Percentiles rank a stretch among this genome's conserved stretches.
phyloP scores from a whole-genome alignment of 2,888 invertebrate species.

The Watsonalla cultraria region DNA sequence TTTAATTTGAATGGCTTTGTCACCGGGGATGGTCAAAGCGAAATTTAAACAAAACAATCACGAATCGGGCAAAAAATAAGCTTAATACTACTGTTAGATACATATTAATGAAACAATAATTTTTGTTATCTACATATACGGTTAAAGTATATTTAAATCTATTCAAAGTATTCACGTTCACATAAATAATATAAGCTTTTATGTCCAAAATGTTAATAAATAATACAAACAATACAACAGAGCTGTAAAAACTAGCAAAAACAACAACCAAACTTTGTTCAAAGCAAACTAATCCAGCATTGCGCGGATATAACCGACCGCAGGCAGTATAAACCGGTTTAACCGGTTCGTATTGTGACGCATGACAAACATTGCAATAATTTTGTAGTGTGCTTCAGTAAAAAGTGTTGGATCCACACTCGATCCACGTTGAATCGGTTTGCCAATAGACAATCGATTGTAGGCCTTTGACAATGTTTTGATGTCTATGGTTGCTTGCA shows the following conservation, averaged over 20 bases:
- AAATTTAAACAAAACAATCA: no score
- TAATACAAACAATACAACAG: background rate
- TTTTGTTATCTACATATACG: no score
- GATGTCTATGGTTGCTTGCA: no score
- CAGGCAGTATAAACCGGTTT: slow-evolving; percentile 20
- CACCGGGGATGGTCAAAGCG: no score
- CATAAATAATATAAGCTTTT: no score
- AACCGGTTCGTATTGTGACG: background rate
- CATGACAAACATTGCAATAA: background rate
- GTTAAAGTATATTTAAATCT: no score
- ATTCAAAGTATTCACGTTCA: no score
- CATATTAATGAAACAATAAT: no score
- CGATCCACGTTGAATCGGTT: background rate
- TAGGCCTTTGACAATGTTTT: no score
- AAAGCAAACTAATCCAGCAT: slow-evolving; percentile 23
- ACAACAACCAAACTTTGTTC: slow-evolving; percentile 4
- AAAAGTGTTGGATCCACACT: background rate
- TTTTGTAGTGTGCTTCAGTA: background rate
- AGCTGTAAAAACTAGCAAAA: background rate
- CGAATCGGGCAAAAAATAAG: no score
- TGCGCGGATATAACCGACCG: slow-evolving; percentile 24
- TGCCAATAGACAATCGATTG: background rate
- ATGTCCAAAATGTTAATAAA: background rate
- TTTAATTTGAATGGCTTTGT: no score
- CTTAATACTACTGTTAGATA: no score